Percentiles rank a stretch among this genome's conserved stretches.
These are phyloP conservation scores for Cotesia congregata DNA, from an alignment of 2,888 invertebrate species.

Conservation along the genomic window DNA sequence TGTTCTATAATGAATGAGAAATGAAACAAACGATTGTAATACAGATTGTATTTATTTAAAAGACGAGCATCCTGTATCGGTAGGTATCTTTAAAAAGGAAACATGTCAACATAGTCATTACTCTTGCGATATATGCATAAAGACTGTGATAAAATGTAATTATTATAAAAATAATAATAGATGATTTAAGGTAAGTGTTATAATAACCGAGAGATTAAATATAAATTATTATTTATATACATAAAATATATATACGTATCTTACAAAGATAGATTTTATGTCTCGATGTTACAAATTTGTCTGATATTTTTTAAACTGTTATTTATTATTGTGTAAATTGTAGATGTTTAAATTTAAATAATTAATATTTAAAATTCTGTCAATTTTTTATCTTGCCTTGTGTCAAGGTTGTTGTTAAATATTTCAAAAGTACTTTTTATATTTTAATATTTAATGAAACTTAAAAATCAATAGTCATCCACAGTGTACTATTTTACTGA, in stretches of 20 bases:
- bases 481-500: background rate
- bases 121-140: conserved; percentile 1
- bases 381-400: conserved; percentile 15
- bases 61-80: conserved; percentile 42
- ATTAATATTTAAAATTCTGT: conserved; percentile 20
- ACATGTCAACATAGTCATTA: background rate
- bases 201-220: conserved; percentile 10
- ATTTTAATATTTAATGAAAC: background rate
- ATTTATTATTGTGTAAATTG: conserved; percentile 15
- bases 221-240: conserved; percentile 12
- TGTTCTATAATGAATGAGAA: conserved; percentile 14
- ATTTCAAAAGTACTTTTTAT: background rate
- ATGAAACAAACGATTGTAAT: conserved; percentile 40
- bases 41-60: conserved; percentile 42
- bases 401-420: conserved; percentile 16
- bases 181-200: conserved; percentile 50
- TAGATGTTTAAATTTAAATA: background rate
- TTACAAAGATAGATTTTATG: conserved; percentile 19
- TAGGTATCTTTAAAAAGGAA: conserved; percentile 35
- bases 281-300: conserved; percentile 18
- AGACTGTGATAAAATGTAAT: conserved; percentile 44
- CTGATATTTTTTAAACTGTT: conserved; percentile 14
- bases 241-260: background rate
- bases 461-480: background rate
- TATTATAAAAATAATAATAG: conserved; percentile 35